Conservation (phyloP, 2,888 invertebrate species). For the Dermolepida albohirtum region DNA sequence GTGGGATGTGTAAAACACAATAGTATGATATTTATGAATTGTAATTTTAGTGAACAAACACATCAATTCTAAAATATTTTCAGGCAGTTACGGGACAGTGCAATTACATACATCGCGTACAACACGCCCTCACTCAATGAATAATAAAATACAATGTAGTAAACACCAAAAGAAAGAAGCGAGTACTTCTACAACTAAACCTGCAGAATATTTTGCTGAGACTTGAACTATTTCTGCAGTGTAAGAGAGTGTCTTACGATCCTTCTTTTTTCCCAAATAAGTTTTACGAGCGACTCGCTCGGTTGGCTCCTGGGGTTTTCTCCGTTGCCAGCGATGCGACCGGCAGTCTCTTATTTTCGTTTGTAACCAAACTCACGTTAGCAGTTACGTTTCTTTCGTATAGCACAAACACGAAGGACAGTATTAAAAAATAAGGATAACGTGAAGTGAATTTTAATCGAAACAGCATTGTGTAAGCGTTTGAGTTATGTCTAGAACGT, state of each 20-base stretch:
- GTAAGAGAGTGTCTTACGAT: conserved; percentile 55
- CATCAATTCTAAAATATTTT: conserved; percentile 9
- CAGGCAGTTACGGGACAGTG: conserved; percentile 21
- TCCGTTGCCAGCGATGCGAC: conserved; percentile 49
- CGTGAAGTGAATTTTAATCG: conserved; percentile 40
- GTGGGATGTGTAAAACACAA: too few species aligned
- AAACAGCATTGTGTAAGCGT: conserved; percentile 45
- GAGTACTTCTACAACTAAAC: conserved; percentile 48
- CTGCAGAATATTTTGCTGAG: conserved; percentile 56
- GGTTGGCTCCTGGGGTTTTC: conserved; percentile 57
- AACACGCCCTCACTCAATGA: conserved; percentile 33
- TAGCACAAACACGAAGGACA: not conserved
- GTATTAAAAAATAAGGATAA: conserved; percentile 17
- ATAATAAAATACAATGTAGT: conserved; percentile 43
- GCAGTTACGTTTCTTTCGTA: conserved; percentile 8
- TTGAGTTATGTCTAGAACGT: conserved; percentile 56
- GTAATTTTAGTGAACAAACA: not conserved
- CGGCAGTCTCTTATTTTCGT: conserved; percentile 45
- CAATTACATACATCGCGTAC: conserved; percentile 27
- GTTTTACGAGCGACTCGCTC: conserved; percentile 59
- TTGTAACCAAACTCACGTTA: conserved; percentile 16
- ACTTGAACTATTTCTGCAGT: conserved; percentile 57
- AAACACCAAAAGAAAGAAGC: conserved; percentile 45
- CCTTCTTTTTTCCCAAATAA: conserved; percentile 54
- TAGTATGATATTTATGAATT: not conserved